Evolutionary conservation across 2,113 vertebrate genomes (phyloP).

Genomic region (Prunella himalayana): DNA sequence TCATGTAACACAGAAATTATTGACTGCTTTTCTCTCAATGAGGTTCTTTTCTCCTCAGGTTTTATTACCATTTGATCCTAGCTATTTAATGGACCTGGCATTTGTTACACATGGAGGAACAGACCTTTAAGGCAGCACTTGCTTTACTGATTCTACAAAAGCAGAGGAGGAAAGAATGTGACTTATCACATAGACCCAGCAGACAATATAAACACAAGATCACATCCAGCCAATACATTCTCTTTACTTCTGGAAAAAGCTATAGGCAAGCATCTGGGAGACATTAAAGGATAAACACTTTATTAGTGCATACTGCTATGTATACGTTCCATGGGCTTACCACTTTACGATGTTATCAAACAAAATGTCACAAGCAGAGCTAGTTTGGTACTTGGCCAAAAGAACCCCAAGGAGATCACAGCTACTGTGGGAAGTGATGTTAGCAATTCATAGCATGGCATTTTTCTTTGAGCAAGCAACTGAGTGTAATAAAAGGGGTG

Average conservation of each 20-base stretch:
- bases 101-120: neutral
- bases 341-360: conserved; percentile 35
- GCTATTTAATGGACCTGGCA: neutral
- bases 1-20: neutral
- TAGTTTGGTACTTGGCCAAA: neutral
- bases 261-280: conserved; percentile 18
- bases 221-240: neutral
- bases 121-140: neutral
- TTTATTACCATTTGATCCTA: neutral
- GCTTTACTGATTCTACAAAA: neutral
- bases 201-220: neutral
- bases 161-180: neutral
- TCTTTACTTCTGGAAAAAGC: conserved; percentile 9
- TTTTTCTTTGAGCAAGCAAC: neutral
- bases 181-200: neutral
- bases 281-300: conserved; percentile 10
- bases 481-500: neutral
- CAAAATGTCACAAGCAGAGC: conserved; percentile 6
- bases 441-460: neutral
- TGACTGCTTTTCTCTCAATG: neutral
- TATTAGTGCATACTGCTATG: neutral
- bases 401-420: neutral
- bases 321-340: neutral
- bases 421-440: neutral
- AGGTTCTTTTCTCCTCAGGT: neutral